These are phyloP conservation scores for Xanthorhoe designata DNA, from an alignment of 2,888 invertebrate species.

Conservation along the genomic window DNA sequence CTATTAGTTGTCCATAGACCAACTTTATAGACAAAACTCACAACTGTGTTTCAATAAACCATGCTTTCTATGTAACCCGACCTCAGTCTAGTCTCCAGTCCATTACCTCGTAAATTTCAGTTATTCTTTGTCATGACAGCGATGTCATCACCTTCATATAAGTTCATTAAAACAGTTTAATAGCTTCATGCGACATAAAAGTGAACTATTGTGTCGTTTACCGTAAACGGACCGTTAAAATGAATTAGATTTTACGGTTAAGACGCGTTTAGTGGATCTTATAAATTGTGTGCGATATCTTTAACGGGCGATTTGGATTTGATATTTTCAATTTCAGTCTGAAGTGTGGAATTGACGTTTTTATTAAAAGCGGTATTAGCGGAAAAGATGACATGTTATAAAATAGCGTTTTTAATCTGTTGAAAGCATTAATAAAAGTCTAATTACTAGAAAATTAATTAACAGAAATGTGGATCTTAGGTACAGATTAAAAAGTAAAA, in stretches of 20 bases:
- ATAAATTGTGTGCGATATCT: conserved; percentile 16
- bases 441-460: too few species aligned
- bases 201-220: conserved; percentile 36
- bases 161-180: conserved; percentile 41
- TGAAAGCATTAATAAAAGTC: too few species aligned
- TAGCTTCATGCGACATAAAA: conserved; percentile 39
- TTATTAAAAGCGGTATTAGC: background rate
- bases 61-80: background rate
- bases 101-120: conserved; percentile 15
- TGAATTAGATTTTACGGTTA: conserved; percentile 31
- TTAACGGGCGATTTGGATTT: conserved; percentile 6
- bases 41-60: background rate
- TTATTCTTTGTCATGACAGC: conserved; percentile 31
- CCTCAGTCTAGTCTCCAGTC: conserved; percentile 1
- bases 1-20: too few species aligned
- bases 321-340: background rate
- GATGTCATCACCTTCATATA: conserved; percentile 32
- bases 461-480: too few species aligned
- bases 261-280: conserved; percentile 20
- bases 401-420: too few species aligned
- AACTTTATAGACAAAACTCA: too few species aligned
- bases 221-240: conserved; percentile 29
- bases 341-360: background rate
- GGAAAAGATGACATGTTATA: too few species aligned
- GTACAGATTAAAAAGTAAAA: too few species aligned